These are phyloP conservation scores for Idaea biselata DNA, from an alignment of 2,888 invertebrate species.

Conservation along the genomic window DNA sequence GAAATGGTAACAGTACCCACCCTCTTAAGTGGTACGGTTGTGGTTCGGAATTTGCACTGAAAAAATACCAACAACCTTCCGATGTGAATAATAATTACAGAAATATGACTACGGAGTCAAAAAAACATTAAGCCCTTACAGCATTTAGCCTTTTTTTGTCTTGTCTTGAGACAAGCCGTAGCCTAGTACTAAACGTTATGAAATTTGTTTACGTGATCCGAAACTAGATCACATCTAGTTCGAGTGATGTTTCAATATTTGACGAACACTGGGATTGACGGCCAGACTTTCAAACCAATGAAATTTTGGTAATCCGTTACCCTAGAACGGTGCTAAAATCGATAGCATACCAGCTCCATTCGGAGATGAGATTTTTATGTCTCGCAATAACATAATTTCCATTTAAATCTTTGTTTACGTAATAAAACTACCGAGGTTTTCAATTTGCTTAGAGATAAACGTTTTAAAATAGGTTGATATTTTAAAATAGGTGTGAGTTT, in stretches of 20 bases:
- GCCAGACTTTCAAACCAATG: slow-evolving; percentile 49
- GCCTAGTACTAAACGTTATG: not conserved
- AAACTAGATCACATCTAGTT: slow-evolving; percentile 42
- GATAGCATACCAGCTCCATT: slow-evolving; percentile 10
- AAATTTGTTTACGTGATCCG: slow-evolving; percentile 18
- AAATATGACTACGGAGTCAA: too few relatives aligned
- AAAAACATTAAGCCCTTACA: too few relatives aligned
- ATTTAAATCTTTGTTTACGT: slow-evolving; percentile 9
- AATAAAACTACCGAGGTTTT: not conserved
- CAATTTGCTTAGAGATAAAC: not conserved
- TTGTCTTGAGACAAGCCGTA: too few relatives aligned
- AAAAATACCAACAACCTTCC: too few relatives aligned
- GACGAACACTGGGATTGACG: slow-evolving; percentile 51
- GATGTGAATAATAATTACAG: too few relatives aligned
- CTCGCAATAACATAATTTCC: not conserved
- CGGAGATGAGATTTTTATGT: slow-evolving; percentile 6
- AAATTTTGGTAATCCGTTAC: slow-evolving; percentile 37
- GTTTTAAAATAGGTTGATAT: not conserved
- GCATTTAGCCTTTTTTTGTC: too few relatives aligned
- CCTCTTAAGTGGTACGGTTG: too few relatives aligned
- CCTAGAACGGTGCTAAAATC: not conserved
- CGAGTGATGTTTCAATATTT: slow-evolving; percentile 59
- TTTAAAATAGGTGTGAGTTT: slow-evolving; percentile 20
- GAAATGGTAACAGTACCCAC: too few relatives aligned
- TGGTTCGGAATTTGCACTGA: too few relatives aligned